phyloP scores from a whole-genome alignment of 2,888 invertebrate genomes.

The Xestia rhomboidea region DNA sequence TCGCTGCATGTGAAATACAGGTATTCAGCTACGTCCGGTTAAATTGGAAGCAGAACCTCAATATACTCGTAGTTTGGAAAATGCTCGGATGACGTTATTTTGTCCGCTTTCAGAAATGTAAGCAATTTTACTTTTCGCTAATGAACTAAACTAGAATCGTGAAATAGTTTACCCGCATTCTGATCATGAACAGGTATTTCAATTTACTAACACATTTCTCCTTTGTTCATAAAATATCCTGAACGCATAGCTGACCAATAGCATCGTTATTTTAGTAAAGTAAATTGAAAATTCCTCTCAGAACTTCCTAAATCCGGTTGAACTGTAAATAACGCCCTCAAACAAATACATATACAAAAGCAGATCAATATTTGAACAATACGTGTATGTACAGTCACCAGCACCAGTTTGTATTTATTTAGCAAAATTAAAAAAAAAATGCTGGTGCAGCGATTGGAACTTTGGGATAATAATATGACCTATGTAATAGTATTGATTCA shows the following conservation, averaged over 20 bases:
- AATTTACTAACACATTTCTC: neutral
- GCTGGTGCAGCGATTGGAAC: neutral
- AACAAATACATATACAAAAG: slow-evolving; percentile 26
- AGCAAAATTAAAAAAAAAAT: neutral
- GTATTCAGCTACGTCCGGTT: neutral
- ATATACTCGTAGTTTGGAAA: neutral
- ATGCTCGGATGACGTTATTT: neutral
- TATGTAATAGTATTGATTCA: neutral
- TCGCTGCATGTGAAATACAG: neutral
- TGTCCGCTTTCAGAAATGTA: neutral
- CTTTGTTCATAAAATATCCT: neutral
- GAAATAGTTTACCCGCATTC: neutral
- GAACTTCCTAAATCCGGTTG: slow-evolving; percentile 6
- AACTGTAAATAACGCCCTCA: slow-evolving; percentile 1
- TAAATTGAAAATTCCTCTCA: neutral
- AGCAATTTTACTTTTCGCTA: neutral
- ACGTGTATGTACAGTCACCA: neutral
- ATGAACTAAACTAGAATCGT: neutral
- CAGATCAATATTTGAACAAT: slow-evolving; percentile 37
- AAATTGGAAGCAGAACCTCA: neutral
- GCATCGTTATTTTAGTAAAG: neutral
- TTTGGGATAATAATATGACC: neutral
- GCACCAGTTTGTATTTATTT: neutral
- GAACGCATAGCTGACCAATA: neutral
- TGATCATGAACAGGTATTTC: neutral